Conservation (phyloP, 2,113 vertebrate genomes). For the Coptodon bakossiorum region DNA sequence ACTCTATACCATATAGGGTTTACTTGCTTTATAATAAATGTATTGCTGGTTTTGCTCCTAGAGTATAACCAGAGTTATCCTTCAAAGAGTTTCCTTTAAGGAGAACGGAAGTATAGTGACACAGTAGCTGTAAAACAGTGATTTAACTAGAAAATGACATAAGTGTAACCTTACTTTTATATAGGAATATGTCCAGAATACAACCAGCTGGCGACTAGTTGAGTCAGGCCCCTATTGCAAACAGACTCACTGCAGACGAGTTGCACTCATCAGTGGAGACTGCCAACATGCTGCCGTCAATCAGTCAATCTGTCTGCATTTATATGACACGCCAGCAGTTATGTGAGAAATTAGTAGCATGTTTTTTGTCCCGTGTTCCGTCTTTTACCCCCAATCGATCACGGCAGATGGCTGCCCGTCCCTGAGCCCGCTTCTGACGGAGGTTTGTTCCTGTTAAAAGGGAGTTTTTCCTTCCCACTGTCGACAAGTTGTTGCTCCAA, state of each 20-base stretch:
- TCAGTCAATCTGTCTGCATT: not conserved
- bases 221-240: not conserved
- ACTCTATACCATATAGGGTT: not conserved
- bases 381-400: not conserved
- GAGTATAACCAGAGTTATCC: not conserved
- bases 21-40: not conserved
- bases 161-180: not conserved
- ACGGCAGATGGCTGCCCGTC: not conserved
- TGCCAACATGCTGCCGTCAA: not conserved
- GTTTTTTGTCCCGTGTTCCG: not conserved
- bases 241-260: not conserved
- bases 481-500: not conserved
- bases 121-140: not conserved
- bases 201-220: not conserved
- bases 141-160: not conserved
- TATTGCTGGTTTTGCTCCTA: not conserved
- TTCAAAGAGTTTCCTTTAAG: not conserved
- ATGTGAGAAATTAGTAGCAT: not conserved
- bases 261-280: not conserved
- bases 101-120: not conserved
- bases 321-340: fast-evolving
- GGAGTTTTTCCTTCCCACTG: not conserved
- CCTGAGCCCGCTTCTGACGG: not conserved
- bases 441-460: not conserved
- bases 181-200: fast-evolving